Conservation (phyloP, 2,888 invertebrate genomes). For the Dysmachus trigonus region DNA sequence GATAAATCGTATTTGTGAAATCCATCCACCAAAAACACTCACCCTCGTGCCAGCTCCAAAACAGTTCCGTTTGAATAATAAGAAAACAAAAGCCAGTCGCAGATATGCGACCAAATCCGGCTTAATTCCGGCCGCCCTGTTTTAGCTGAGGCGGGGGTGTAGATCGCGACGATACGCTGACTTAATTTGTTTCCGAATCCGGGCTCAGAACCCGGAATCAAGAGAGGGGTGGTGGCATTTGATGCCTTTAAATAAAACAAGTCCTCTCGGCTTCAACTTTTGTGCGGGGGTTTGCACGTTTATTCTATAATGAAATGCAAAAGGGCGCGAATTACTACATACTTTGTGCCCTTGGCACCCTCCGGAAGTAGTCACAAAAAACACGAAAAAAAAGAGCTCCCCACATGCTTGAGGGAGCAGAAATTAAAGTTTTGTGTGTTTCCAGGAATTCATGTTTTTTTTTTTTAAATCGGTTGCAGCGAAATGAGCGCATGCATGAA, state of each 20-base stretch:
- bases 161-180: neutral
- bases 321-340: neutral
- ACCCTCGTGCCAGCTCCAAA: neutral
- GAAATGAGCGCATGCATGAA: neutral
- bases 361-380: neutral
- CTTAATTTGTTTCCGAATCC: neutral
- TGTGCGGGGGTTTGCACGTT: neutral
- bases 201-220: neutral
- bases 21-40: neutral
- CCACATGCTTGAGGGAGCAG: neutral
- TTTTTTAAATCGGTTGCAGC: neutral
- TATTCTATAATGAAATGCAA: neutral
- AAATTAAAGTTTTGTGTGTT: neutral
- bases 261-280: neutral
- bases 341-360: neutral
- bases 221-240: neutral
- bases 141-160: neutral
- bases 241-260: neutral
- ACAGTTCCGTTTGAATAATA: neutral
- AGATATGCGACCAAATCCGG: neutral
- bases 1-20: constrained; percentile 33
- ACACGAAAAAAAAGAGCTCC: no score
- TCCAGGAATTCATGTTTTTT: neutral
- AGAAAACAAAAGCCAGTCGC: neutral
- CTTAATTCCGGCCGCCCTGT: neutral